Conservation (phyloP, 2,888 invertebrate species). For the Lissonota sp. region DNA sequence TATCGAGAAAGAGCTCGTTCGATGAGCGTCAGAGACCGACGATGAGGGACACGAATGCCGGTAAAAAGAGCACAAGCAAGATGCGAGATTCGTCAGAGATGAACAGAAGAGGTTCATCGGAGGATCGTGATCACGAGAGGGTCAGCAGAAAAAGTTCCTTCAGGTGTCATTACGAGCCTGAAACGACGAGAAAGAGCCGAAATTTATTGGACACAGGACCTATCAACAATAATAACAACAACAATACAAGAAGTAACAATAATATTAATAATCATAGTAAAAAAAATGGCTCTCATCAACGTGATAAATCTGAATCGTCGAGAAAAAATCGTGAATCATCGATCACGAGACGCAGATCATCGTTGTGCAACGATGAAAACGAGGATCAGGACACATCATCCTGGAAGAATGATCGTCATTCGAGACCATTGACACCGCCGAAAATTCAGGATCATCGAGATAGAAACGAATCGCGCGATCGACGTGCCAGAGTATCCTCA, state of each 20-base stretch:
- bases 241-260: slow-evolving; percentile 2
- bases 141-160: slow-evolving; percentile 49
- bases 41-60: slow-evolving; percentile 50
- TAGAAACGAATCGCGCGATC: slow-evolving; percentile 54
- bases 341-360: slow-evolving; percentile 30
- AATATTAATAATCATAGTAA: slow-evolving; percentile 13
- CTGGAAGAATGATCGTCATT: slow-evolving; percentile 72
- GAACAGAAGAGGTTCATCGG: slow-evolving; percentile 63
- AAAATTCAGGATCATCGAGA: slow-evolving; percentile 51
- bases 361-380: slow-evolving; percentile 51
- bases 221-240: slow-evolving; percentile 3
- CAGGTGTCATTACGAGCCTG: slow-evolving; percentile 57
- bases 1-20: slow-evolving; percentile 70
- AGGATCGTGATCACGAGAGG: slow-evolving; percentile 64
- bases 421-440: slow-evolving; percentile 78
- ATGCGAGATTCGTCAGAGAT: slow-evolving; percentile 59
- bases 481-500: slow-evolving; percentile 31
- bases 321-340: slow-evolving; percentile 47
- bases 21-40: slow-evolving; percentile 63
- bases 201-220: slow-evolving; percentile 27
- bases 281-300: slow-evolving; percentile 46
- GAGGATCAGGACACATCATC: slow-evolving; percentile 43
- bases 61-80: slow-evolving; percentile 46
- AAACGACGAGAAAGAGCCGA: slow-evolving; percentile 60
- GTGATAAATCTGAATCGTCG: slow-evolving; percentile 39